A percentile compares a stretch with the other conserved stretches of the same genome.
Evolutionary conservation across 1,140 invertebrate species (phyloP).

Genomic region (Agrilus planipennis): DNA sequence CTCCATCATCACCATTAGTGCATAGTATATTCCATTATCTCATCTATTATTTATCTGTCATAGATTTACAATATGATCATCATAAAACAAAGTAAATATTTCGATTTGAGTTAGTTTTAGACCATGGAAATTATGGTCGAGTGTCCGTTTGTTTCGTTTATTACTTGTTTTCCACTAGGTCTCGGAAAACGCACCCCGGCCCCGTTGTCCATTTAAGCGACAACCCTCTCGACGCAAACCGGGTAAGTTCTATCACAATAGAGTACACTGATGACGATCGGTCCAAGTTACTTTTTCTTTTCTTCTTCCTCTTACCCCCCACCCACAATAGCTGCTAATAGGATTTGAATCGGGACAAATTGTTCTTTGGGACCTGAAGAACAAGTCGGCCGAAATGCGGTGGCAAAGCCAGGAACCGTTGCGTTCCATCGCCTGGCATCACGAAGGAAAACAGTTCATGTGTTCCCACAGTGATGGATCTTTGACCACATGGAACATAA

Average conservation of each 20-base stretch:
- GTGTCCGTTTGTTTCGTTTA: conserved; percentile 5
- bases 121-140: too few relatives aligned
- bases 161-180: conserved; percentile 52
- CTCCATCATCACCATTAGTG: too few relatives aligned
- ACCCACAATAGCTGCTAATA: conserved; percentile 94
- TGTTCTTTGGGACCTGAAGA: conserved; percentile 91
- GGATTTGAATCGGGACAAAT: conserved; percentile 91
- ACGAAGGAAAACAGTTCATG: conserved; percentile 97
- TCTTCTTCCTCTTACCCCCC: too few relatives aligned
- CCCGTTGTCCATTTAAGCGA: conserved; percentile 89
- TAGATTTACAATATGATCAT: too few relatives aligned
- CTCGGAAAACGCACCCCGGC: conserved; percentile 88
- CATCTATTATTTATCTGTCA: too few relatives aligned
- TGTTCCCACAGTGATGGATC: conserved; percentile 92
- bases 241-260: conserved; percentile 61
- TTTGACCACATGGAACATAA: conserved; percentile 80
- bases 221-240: conserved; percentile 88
- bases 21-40: too few relatives aligned
- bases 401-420: conserved; percentile 69
- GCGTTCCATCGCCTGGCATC: conserved; percentile 86
- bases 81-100: too few relatives aligned
- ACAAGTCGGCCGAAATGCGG: conserved; percentile 67
- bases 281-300: too few relatives aligned
- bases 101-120: too few relatives aligned
- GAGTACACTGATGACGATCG: too few relatives aligned